Evolutionary conservation across 1,140 invertebrate genomes (phyloP), one percentile per base, ranked within the genome.

Genomic region (Drosophila tsacasi): DNA sequence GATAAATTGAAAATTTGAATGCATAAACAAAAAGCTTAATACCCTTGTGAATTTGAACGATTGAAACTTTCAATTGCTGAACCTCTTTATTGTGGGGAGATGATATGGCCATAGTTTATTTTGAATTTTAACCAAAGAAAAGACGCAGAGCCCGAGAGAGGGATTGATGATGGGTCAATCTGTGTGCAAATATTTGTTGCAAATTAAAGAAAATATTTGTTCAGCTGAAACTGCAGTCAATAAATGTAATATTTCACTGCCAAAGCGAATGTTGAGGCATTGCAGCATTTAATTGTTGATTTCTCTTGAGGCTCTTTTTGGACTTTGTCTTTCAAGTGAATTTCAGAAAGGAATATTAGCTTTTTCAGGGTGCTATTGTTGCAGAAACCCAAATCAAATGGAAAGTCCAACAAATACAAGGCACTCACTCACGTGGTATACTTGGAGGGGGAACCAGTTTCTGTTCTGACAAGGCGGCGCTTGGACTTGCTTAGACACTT

Each of bases 401-500:
- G 21, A 68, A 50, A 65, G 46, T 55, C 47, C 30, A 27, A 23
- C n/a, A 35, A 39, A 32, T 42, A 23, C 15, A 21, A 32, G 35
- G 44, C 37, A 46, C 63, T 71, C 66, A 69, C 67, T 69, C 67
- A 71, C 67, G 67, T 71, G 67, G 67, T 46, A 32, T 27, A 52
- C 63, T 71, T 21, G 10, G 19, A 21, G n/a, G 37, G 30, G 52
- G 25, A 71, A 71, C 67, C 64, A 47, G 67, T 71, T 69, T 87
- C 42, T 44, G 71, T 69, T 87, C 42, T 44, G 71, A 64, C 68
- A 60, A 76, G 83, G 73, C 76, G 76, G 65, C 76, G 76, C 76
- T 79, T 79, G 21, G 67, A 79, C 57, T 79, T 68, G 73, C 67
- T 87, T 66, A 87, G 84, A 87, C 84, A 84, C 81, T 75, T 75